Evolutionary conservation across 2,888 invertebrate species (phyloP), one percentile per base, ranked within the genome.

Genomic region (Eudemis profundana): DNA sequence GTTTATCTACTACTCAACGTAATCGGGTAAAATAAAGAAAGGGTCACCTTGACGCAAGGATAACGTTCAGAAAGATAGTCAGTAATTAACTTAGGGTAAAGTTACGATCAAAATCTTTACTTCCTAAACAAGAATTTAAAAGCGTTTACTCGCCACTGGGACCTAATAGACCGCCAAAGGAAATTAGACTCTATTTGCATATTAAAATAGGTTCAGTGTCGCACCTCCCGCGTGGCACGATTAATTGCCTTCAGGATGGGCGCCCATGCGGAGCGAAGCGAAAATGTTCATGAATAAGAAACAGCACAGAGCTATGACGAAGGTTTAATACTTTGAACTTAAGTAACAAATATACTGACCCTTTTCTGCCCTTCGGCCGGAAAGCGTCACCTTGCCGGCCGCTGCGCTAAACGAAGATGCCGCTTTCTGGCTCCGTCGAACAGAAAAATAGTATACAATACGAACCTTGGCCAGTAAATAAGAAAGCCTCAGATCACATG

Each of bases 191-290:
- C 46, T 62, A 67, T 57, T 64, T 49, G 40, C 54, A 60, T 70
- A 83, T 81, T 80, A 77, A 80, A 81, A 81, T 78, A 74, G 60
- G 53, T 46, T 53, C 74, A 75, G 76, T 76, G 74, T 74, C 78
- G 77, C 80, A 81, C 79, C 77, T 81, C 72, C 81, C 78, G 79
- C 82, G 82, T 79, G 81, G 81, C 78, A 84, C 84, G 85, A 88
- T 89, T 90, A 89, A 87, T 88, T 85, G 85, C 82, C 82, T 73
- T 71, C 78, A 82, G 72, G 79, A 65, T 69, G 60, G 66, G 61
- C 66, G 65, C 73, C 82, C 83, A 84, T 68, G 71, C 68, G 71
- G 71, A 82, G 83, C 84, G 71, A 82, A 76, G 79, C 84, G 79
- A 76, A 81, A 75, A 60, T 53, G 60, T 65, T 53, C 65, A 65